Percentiles rank a stretch among this genome's conserved stretches.
These are phyloP conservation scores for Lordiphosa collinella DNA, from an alignment of 1,140 invertebrate genomes.

Conservation along the genomic window DNA sequence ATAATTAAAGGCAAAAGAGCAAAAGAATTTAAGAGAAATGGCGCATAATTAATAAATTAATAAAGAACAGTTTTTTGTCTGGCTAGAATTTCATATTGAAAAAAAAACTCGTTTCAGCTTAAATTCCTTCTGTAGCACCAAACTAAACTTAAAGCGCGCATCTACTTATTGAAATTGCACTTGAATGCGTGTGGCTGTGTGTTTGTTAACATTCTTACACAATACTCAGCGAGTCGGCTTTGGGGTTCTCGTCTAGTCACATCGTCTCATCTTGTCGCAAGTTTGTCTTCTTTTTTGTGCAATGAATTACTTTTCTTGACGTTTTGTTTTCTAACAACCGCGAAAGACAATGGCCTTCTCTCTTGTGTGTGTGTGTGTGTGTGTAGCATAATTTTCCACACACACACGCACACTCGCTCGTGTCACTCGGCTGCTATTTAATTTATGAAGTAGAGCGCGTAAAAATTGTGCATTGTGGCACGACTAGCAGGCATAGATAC, in stretches of 20 bases:
- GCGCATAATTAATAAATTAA: conserved; percentile 46
- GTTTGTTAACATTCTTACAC: no score
- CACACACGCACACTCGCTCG: conserved; percentile 7
- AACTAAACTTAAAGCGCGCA: conserved; percentile 5
- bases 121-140: background rate
- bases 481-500: conserved; percentile 13
- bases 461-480: conserved; percentile 75
- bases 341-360: conserved; percentile 55
- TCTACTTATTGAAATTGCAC: background rate
- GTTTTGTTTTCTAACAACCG: conserved; percentile 72
- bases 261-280: conserved; percentile 23
- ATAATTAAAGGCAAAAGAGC: conserved; percentile 37
- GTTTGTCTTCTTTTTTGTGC: conserved; percentile 38
- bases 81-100: background rate
- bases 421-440: conserved; percentile 66
- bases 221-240: no score
- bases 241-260: conserved; percentile 32
- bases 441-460: conserved; percentile 76
- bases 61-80: conserved; percentile 12
- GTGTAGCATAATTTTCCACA: conserved; percentile 2
- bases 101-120: background rate
- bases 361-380: conserved; percentile 15
- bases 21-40: conserved; percentile 31
- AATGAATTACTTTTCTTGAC: conserved; percentile 72
- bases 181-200: background rate